phyloP scores from a whole-genome alignment of 2,797 vertebrate genomes.

The Cossypha niveicapilla region DNA sequence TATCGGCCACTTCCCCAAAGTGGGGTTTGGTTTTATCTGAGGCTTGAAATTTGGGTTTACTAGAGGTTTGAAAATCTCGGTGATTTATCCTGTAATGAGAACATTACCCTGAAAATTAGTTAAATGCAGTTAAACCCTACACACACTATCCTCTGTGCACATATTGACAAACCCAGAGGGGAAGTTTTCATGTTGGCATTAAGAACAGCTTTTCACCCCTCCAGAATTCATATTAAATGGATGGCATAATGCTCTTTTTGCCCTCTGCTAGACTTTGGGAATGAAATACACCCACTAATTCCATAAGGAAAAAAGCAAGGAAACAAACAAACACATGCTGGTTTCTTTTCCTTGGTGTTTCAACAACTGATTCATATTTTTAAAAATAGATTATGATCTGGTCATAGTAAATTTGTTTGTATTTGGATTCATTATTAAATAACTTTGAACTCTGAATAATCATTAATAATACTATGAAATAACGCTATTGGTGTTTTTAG shows the following conservation, averaged over 20 bases:
- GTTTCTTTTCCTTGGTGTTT: slow-evolving; percentile 32
- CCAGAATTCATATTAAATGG: background rate
- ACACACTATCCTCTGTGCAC: background rate
- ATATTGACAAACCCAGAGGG: background rate
- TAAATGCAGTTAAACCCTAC: background rate
- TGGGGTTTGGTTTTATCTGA: background rate
- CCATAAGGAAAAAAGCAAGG: slow-evolving; percentile 35
- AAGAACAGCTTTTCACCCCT: slow-evolving; percentile 8
- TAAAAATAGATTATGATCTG: slow-evolving; percentile 39
- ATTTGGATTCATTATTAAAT: slow-evolving; percentile 30
- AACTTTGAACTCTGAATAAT: slow-evolving; percentile 23
- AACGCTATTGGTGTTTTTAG: slow-evolving; percentile 8
- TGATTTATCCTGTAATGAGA: background rate
- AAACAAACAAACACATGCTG: slow-evolving; percentile 22
- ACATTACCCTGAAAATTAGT: background rate
- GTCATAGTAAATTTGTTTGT: slow-evolving; percentile 39
- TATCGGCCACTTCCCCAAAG: background rate
- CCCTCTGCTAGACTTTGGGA: slow-evolving; percentile 23
- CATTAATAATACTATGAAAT: slow-evolving; percentile 30
- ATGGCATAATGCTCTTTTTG: slow-evolving; percentile 18
- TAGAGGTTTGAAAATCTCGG: background rate
- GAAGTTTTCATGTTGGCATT: background rate
- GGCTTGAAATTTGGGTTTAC: background rate
- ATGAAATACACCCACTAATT: slow-evolving; percentile 37
- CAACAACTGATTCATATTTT: slow-evolving; percentile 15